phyloP scores from a whole-genome alignment of 2,113 vertebrate species.

The Ailuropoda melanoleuca region DNA sequence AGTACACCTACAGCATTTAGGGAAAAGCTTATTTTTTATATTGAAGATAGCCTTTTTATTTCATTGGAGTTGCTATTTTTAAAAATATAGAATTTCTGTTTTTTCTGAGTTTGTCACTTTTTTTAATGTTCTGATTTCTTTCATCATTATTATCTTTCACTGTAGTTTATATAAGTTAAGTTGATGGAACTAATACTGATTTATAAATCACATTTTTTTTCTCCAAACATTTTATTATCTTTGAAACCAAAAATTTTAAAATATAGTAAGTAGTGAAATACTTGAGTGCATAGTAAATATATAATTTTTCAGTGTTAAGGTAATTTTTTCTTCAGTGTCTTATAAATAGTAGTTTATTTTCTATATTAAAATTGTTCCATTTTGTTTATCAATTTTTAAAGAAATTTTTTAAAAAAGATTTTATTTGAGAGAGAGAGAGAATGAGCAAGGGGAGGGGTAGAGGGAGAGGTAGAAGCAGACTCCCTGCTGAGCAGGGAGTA shows the following conservation, averaged over 20 bases:
- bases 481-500: neutral
- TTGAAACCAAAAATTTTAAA: neutral
- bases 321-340: neutral
- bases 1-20: neutral
- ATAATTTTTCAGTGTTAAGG: neutral
- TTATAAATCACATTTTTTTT: constrained; percentile 23
- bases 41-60: neutral
- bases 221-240: neutral
- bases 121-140: neutral
- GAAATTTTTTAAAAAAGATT: neutral
- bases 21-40: neutral
- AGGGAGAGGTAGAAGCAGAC: neutral
- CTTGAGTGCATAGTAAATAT: neutral
- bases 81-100: neutral
- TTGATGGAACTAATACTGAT: neutral
- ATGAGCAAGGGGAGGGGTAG: neutral
- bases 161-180: neutral
- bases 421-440: neutral
- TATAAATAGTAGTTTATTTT: neutral
- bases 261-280: neutral
- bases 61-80: constrained; percentile 13
- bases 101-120: neutral
- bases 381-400: neutral
- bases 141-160: neutral
- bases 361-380: neutral